Evolutionary conservation across 2,113 vertebrate species (phyloP), one percentile per base, ranked within the genome.

Genomic region (Microtus montanus): DNA sequence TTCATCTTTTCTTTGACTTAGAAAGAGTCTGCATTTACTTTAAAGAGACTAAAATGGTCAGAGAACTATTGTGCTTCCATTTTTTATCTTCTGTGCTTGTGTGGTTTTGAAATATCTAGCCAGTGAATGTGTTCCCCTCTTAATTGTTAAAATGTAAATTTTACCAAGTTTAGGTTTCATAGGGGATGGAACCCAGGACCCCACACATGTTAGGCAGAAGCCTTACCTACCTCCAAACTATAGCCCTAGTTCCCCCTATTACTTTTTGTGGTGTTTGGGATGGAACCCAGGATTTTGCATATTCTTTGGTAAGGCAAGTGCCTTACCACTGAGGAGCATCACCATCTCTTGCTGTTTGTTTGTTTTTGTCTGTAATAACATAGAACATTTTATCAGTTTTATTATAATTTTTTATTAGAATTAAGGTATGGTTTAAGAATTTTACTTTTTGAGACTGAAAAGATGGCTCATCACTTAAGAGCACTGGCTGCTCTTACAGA

Each of bases 111-210:
- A 77, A 47, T 85, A 71, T 6, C 86, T 92, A 70, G 79, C 58
- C 38, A 90, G 0, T 58, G 10, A 35, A 19, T 14, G 28, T 95
- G 2, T 84, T 82, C 52, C 58, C 58, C 58, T 94, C 35, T 35
- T 47, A 86, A 44, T 92, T 75, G 61, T 86, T 93, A 85, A 71
- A 88, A 95, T 91, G 78, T 38, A 93, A 17, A 82, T 91, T 96
- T 93, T 93, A 84, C 11, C 80, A 82, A 94, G 75, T 73, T 87
- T 41, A 47, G 10, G 17, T 68, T 70, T 68, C 35, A 44, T n/a
- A 47, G 5, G 19, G 8, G 5, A 86, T 86, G 28, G 44, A 68
- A 70, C 30, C 41, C 61, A 86, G 28, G 30, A 10, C 17, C 1
- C 22, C 83, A 86, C 10, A 66, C 41, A 68, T 17, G 8, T 30